Conservation (phyloP, 1,140 invertebrate genomes). For the Adoxophyes honmai region DNA sequence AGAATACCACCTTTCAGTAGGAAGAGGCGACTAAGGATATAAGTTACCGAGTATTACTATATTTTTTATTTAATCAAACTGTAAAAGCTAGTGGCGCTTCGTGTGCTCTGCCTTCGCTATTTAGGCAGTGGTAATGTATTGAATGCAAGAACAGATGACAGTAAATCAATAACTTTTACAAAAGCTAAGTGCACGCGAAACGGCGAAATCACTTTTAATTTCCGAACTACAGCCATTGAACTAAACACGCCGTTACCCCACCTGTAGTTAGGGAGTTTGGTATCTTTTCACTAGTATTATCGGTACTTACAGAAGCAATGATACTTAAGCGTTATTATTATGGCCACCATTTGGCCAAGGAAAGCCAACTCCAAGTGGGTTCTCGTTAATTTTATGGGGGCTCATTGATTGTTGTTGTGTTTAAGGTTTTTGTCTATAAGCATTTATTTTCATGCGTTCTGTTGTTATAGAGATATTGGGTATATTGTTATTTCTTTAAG, state of each 20-base stretch:
- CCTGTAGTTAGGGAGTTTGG: background rate
- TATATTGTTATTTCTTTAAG: too few species aligned
- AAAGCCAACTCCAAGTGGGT: constrained; percentile 38
- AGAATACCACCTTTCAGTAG: too few species aligned
- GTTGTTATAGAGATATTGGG: background rate
- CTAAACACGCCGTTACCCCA: background rate
- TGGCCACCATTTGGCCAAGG: constrained; percentile 42
- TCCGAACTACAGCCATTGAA: background rate
- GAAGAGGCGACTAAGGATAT: too few species aligned
- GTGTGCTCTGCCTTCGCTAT: too few species aligned
- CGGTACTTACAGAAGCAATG: constrained; percentile 10
- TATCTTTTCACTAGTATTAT: constrained; percentile 9
- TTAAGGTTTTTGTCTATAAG: background rate
- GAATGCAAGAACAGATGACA: too few species aligned
- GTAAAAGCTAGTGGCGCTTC: too few species aligned
- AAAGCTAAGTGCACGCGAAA: too few species aligned
- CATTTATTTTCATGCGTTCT: background rate
- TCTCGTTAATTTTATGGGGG: constrained; percentile 50
- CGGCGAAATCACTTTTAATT: background rate
- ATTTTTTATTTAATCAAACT: too few species aligned
- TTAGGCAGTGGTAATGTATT: too few species aligned
- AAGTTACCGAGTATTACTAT: too few species aligned
- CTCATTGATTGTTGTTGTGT: constrained; percentile 30
- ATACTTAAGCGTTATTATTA: constrained; percentile 49
- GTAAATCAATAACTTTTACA: too few species aligned